These are phyloP conservation scores for Anarsia innoxiella DNA, from an alignment of 2,888 invertebrate species.

Conservation along the genomic window DNA sequence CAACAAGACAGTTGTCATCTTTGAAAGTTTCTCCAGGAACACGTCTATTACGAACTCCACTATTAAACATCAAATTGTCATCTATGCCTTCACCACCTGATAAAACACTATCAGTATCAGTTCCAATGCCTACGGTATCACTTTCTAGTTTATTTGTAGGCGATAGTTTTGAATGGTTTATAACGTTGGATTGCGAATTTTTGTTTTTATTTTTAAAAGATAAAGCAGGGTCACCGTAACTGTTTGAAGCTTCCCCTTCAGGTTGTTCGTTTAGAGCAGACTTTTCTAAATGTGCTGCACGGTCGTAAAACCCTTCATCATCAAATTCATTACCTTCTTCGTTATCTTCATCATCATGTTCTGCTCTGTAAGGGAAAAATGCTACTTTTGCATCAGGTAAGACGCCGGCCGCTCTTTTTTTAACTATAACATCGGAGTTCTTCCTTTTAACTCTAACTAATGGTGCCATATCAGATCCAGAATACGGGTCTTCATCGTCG, in stretches of 20 bases:
- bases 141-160: slow-evolving; percentile 26
- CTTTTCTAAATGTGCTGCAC: slow-evolving; percentile 43
- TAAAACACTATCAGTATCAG: slow-evolving; percentile 55
- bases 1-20: slow-evolving; percentile 15
- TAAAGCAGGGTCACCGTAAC: slow-evolving; percentile 12
- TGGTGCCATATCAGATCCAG: slow-evolving; percentile 38
- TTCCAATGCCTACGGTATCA: slow-evolving; percentile 42
- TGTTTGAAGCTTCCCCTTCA: slow-evolving; percentile 20
- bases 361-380: slow-evolving; percentile 48
- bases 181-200: slow-evolving; percentile 17
- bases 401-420: slow-evolving; percentile 45
- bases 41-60: slow-evolving; percentile 39
- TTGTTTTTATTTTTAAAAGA: slow-evolving; percentile 15
- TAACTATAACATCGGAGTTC: slow-evolving; percentile 31
- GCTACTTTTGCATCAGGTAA: slow-evolving; percentile 50
- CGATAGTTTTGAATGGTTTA: slow-evolving; percentile 20
- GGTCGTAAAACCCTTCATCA: slow-evolving; percentile 65
- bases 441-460: slow-evolving; percentile 60
- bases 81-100: slow-evolving; percentile 56
- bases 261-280: slow-evolving; percentile 22
- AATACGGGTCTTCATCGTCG: slow-evolving; percentile 34
- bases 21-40: slow-evolving; percentile 22
- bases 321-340: slow-evolving; percentile 69
- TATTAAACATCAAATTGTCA: slow-evolving; percentile 56
- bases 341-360: slow-evolving; percentile 60